These are phyloP conservation scores for Thamnophis sirtalis DNA, from an alignment of 2,113 vertebrate species.

Conservation along the genomic window DNA sequence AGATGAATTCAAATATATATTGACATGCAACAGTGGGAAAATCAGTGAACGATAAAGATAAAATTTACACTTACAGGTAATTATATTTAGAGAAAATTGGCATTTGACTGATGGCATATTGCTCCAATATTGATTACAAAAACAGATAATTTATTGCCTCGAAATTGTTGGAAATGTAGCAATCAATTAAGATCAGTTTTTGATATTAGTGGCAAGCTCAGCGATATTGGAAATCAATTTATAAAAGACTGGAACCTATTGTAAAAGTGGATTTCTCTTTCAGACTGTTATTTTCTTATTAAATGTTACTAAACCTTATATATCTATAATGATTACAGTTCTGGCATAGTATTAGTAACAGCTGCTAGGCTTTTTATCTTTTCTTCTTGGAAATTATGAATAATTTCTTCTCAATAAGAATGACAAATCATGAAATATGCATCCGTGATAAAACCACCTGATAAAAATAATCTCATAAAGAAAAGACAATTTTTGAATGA, in stretches of 20 bases:
- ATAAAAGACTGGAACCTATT: not conserved
- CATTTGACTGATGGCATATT: not conserved
- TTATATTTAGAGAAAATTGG: not conserved
- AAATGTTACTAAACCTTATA: not conserved
- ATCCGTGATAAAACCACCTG: not conserved
- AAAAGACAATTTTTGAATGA: not conserved
- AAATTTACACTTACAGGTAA: not conserved
- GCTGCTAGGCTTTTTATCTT: not conserved
- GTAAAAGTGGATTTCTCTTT: not conserved
- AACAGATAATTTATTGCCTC: not conserved
- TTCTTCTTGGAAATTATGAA: not conserved
- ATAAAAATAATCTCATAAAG: not conserved
- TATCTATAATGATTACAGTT: not conserved
- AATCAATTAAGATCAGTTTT: not conserved
- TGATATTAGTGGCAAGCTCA: not conserved
- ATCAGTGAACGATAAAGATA: not conserved
- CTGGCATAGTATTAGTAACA: not conserved
- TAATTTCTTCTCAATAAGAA: not conserved
- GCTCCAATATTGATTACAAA: not conserved
- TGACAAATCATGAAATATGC: not conserved
- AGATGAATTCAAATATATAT: not conserved
- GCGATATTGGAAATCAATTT: not conserved
- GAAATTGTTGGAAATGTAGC: not conserved
- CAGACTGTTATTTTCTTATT: not conserved
- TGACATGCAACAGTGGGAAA: not conserved